Conservation (phyloP, 2,888 invertebrate species). For the Sicus ferrugineus region DNA sequence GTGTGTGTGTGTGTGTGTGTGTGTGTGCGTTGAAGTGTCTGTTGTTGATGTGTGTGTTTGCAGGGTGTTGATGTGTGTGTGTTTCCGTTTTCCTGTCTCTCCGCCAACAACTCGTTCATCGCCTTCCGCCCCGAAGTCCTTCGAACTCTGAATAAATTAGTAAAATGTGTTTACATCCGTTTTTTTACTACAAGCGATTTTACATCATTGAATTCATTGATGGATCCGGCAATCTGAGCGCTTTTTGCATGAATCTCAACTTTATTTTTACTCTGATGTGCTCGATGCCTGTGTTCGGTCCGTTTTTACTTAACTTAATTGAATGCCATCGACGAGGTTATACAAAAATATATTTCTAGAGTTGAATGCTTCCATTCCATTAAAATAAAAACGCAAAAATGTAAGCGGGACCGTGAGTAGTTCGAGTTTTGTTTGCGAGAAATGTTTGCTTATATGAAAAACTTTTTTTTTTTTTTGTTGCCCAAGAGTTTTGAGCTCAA, state of each 20-base stretch:
- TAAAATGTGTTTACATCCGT: neutral
- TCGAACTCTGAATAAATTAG: neutral
- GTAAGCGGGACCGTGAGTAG: neutral
- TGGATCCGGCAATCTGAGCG: no score
- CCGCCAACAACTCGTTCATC: no score
- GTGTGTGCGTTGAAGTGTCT: constrained; percentile 21
- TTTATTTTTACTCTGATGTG: neutral
- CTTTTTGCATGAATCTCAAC: no score
- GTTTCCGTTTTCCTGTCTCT: no score
- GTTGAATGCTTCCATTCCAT: neutral
- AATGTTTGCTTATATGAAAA: no score
- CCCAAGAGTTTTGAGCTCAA: no score
- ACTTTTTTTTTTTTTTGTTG: no score
- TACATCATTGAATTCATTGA: neutral
- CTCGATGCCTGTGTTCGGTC: neutral
- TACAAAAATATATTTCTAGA: no score
- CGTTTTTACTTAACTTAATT: neutral
- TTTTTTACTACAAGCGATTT: neutral
- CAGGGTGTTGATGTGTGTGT: neutral
- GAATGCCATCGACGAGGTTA: neutral
- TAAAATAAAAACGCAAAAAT: neutral
- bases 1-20: constrained; percentile 1
- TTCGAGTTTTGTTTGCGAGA: neutral
- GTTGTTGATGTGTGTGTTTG: neutral
- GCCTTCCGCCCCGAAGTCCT: neutral